Evolutionary conservation across 2,113 vertebrate species (phyloP), one percentile per base, ranked within the genome.

Genomic region (Catharus fuscescens): DNA sequence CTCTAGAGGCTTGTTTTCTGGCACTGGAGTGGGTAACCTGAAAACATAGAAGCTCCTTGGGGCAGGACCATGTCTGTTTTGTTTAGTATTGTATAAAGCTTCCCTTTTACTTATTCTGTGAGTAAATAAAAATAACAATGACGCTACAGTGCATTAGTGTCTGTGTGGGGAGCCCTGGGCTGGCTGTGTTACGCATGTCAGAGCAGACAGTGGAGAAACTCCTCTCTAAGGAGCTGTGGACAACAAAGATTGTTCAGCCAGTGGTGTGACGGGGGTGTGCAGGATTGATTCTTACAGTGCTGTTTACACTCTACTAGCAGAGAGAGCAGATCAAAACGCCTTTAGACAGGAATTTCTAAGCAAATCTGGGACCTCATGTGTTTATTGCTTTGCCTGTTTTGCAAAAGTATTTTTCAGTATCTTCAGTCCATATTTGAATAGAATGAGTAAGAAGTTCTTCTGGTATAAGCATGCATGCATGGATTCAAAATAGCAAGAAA

Each of bases 201-300:
- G 50, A 3, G 14, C 42, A 81, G 65, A 65, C 19, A 36, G 50
- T 44, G 40, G 32, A 64, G 53, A 89, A 95, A 57, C 54, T 92
- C n/a, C 12, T 72, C 57, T 87, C 34, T 34, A 72, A 82, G 59
- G 25, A 71, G 47, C 80, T 93, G 64, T 85, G 83, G 83, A 66
- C 84, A 77, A 13, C 54, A 69, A 54, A 47, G 57, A 73, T 82
- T 94, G 36, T 77, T 77, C 74, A 90, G 74, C 34, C 87, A 66
- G 50, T 0, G 5, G 61, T 87, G 80, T 92, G 92, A 87, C 80
- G 42, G 31, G 17, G 16, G 25, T 93, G 61, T 89, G 86, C 77
- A 95, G 50, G 69, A 95, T 92, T 61, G 91, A 95, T 93, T 96
- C 93, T 81, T 72, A 72, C 65, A 85, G 73, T 48, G 32, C 44